A percentile compares a stretch with the other conserved stretches of the same genome.
Evolutionary conservation across 2,113 vertebrate genomes (phyloP).

Genomic region (Oryzias woworae): DNA sequence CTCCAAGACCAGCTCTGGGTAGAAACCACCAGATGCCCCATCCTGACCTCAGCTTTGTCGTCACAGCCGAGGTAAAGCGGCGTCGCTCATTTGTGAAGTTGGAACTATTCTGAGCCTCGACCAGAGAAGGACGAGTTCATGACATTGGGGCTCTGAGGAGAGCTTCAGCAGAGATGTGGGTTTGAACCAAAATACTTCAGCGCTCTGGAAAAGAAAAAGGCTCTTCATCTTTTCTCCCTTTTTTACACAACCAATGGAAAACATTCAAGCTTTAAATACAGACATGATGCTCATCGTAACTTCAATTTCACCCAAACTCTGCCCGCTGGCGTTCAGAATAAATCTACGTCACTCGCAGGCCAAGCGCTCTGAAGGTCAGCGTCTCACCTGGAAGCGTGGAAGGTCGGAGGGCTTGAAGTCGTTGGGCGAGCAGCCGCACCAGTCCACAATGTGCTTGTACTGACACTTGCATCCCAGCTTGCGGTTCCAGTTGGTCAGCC

Average conservation of each 20-base stretch:
- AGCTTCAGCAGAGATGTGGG: too few species aligned
- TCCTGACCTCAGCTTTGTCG: constrained; percentile 45
- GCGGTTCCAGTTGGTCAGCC: constrained; percentile 96
- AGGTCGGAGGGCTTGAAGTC: constrained; percentile 91
- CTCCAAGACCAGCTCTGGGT: constrained; percentile 54
- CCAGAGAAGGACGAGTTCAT: not conserved
- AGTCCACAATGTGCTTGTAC: constrained; percentile 95
- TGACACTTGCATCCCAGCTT: constrained; percentile 93
- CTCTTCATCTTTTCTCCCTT: too few species aligned
- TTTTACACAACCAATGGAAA: too few species aligned
- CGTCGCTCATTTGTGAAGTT: constrained; percentile 58
- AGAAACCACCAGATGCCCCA: constrained; percentile 31
- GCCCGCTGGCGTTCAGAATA: not conserved
- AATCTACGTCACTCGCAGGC: not conserved
- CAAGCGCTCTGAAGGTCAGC: not conserved
- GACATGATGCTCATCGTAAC: too few species aligned
- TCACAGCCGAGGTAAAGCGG: constrained; percentile 15
- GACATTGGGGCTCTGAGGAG: too few species aligned
- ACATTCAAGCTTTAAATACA: too few species aligned
- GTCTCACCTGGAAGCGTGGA: constrained; percentile 91
- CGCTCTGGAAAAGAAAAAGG: too few species aligned
- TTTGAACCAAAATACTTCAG: too few species aligned
- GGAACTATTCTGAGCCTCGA: constrained; percentile 44
- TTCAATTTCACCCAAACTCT: too few species aligned
- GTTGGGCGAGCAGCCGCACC: constrained; percentile 93